Percentiles rank a stretch among this genome's conserved stretches.
Conservation (phyloP, 2,888 invertebrate species). For the Silvanus unidentatus region DNA sequence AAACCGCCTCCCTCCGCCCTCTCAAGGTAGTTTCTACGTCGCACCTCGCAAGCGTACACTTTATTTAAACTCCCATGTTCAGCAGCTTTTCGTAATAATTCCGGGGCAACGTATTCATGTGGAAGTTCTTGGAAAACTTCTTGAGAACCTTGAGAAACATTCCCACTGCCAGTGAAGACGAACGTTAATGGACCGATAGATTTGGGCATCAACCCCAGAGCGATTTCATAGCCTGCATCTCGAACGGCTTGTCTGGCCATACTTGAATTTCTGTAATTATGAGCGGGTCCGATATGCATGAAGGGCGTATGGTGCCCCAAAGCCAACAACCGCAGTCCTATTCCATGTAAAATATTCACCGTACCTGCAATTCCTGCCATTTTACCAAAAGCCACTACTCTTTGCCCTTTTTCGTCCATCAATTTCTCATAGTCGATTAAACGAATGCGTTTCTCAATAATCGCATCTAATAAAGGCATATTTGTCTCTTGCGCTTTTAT, state of each 20-base stretch:
- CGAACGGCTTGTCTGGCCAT: constrained; percentile 97
- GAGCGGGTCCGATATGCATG: constrained; percentile 96
- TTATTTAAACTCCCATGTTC: constrained; percentile 95
- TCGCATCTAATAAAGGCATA: constrained; percentile 94
- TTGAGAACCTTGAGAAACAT: constrained; percentile 87
- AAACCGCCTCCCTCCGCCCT: constrained; percentile 90
- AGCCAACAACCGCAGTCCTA: constrained; percentile 88
- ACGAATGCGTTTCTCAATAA: constrained; percentile 92
- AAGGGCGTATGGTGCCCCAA: constrained; percentile 99
- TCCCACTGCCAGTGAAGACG: constrained; percentile 96
- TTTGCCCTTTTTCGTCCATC: constrained; percentile 78
- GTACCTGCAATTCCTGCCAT: constrained; percentile 98
- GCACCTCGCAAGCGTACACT: constrained; percentile 93
- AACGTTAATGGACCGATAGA: constrained; percentile 96
- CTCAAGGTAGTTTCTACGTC: constrained; percentile 88
- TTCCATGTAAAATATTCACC: constrained; percentile 96
- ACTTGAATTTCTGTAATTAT: constrained; percentile 95
- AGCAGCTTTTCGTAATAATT: constrained; percentile 90
- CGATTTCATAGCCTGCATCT: constrained; percentile 98
- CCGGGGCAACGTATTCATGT: constrained; percentile 94
- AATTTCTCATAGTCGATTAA: constrained; percentile 97
- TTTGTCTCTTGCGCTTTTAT: constrained; percentile 99
- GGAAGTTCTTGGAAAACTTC: constrained; percentile 96
- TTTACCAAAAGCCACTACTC: constrained; percentile 97
- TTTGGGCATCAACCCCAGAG: constrained; percentile 91